Percentiles rank a stretch among this genome's conserved stretches.
phyloP scores from a whole-genome alignment of 2,888 invertebrate species.

The Chloromyia formosa region DNA sequence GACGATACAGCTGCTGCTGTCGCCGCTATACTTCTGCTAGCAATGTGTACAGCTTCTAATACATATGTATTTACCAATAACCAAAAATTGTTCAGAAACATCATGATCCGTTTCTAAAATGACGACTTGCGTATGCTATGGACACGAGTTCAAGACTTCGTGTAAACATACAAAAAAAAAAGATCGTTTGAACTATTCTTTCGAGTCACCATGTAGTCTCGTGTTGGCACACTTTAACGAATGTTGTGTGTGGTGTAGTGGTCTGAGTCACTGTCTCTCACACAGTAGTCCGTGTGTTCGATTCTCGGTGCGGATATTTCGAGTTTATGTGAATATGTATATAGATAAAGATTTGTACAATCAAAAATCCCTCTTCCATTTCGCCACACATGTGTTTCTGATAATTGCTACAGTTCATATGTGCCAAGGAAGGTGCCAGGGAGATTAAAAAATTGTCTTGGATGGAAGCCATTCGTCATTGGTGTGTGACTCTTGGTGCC shows the following conservation, averaged over 20 bases:
- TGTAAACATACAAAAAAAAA: too few relatives aligned
- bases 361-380: constrained; percentile 21
- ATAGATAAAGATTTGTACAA: background rate
- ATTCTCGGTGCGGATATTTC: background rate
- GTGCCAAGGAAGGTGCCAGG: constrained; percentile 41
- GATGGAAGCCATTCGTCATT: constrained; percentile 47
- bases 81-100: too few relatives aligned
- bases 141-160: too few relatives aligned
- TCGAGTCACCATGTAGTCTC: too few relatives aligned
- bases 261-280: background rate
- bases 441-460: constrained; percentile 47
- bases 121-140: too few relatives aligned
- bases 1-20: too few relatives aligned
- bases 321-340: background rate
- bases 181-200: too few relatives aligned
- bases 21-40: too few relatives aligned
- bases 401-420: background rate
- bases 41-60: too few relatives aligned
- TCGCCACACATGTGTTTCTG: constrained; percentile 32
- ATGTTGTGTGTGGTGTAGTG: constrained; percentile 13
- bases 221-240: too few relatives aligned
- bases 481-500: constrained; percentile 30
- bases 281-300: background rate
- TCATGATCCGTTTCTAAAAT: too few relatives aligned
- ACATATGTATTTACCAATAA: too few relatives aligned